phyloP scores from a whole-genome alignment of 2,797 vertebrate species.

The Simalia tracyae region DNA sequence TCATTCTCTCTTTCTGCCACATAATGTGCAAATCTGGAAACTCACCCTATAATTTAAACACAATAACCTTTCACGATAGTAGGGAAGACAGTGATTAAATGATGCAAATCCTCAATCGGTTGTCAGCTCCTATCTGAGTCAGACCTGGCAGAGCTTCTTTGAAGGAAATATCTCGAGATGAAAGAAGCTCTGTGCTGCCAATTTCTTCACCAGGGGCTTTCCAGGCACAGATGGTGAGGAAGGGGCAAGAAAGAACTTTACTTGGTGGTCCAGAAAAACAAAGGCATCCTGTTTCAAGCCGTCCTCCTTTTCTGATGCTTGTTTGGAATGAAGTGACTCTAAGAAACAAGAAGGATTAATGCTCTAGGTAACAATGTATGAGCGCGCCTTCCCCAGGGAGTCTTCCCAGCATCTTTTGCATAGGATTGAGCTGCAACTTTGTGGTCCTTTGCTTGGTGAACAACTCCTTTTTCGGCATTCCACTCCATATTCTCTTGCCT shows the following conservation, averaged over 20 bases:
- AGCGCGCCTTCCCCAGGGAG: no score
- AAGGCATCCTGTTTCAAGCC: not conserved
- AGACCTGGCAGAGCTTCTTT: not conserved
- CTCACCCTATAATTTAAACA: not conserved
- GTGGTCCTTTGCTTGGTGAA: no score
- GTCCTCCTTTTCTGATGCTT: not conserved
- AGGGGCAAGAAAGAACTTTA: not conserved
- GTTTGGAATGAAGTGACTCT: not conserved
- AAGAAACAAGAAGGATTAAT: not conserved
- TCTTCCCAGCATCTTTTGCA: no score
- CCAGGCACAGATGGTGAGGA: not conserved
- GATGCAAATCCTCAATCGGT: not conserved
- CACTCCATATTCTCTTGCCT: no score
- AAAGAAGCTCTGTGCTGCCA: not conserved
- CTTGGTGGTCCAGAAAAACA: not conserved
- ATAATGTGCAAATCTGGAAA: not conserved
- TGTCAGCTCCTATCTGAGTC: not conserved
- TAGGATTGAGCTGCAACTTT: no score
- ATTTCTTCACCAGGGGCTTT: not conserved
- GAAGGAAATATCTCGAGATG: not conserved
- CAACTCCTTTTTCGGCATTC: no score
- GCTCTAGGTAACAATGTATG: no score
- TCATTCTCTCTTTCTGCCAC: not conserved
- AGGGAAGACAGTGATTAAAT: not conserved
- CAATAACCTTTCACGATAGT: not conserved